Base-by-base conservation (phyloP, 2,113 vertebrate species). In the Nanger granti region DNA sequence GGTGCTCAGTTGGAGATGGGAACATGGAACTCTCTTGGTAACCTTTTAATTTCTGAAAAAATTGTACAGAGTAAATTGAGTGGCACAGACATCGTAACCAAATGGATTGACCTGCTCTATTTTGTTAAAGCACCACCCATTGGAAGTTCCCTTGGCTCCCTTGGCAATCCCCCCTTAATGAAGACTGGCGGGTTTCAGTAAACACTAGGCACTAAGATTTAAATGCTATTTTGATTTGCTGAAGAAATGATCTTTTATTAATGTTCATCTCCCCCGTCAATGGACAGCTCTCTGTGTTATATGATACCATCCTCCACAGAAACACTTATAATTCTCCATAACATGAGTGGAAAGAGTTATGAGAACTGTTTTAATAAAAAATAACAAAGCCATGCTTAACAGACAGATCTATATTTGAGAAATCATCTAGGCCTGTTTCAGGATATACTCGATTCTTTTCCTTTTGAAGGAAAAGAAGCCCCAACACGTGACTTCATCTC, bases 1-100 rank as follows among this genome's bases (percentile, higher is more conserved):
- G 92, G 96, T 89, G 96, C 96, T 98, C 97, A 29, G 96, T 86
- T 98, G 2, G 66, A 98, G 97, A 98, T 96, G 97, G 41, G 97
- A 94, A 98, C 94, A 94, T 31, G 92, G 96, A 94, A 96, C 98
- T 98, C 97, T 91, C 97, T 93, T 47, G 96, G 98, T 97, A 98
- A 98, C 97, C 98, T 98, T 99, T 98, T 99, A 99, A 98, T 98
- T 99, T 98, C 98, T 98, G 97, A 96, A 96, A 98, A 98, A 98
- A 97, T 52, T 90, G 80, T 66, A 93, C 92, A 97, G 94, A 97
- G 97, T 97, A 97, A 97, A 97, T 89, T 93, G 80, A 93, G 93
- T 84, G 76, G 87, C 79, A 86, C 89, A 93, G 84, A 95, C 64
- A 96, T 6, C 76, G 91, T 98, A 98, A 97, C 76, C 69, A 97